Conservation (phyloP, 1,140 invertebrate genomes). For the Diachasma alloeum region DNA sequence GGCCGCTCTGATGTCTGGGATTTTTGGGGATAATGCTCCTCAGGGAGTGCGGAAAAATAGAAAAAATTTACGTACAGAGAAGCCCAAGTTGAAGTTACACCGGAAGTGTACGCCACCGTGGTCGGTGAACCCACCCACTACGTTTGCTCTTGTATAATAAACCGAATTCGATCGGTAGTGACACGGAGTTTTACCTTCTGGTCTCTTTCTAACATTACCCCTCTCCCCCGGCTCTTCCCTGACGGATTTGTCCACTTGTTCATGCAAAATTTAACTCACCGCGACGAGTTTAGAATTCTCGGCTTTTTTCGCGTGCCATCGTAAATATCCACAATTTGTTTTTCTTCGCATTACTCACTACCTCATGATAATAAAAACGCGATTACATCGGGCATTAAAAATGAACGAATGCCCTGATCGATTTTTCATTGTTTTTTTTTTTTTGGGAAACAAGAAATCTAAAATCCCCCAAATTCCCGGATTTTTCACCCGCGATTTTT, state of each 20-base stretch:
- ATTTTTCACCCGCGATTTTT: neutral
- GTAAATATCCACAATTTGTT: neutral
- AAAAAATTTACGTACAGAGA: neutral
- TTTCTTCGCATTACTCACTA: neutral
- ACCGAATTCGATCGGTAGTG: constrained; percentile 61
- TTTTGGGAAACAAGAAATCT: no score
- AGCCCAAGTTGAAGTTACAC: neutral
- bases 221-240: neutral
- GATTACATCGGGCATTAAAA: neutral
- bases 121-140: constrained; percentile 59
- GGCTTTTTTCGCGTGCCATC: neutral
- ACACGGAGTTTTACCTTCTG: constrained; percentile 36
- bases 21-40: neutral
- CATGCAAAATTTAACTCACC: neutral
- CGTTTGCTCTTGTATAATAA: constrained; percentile 62
- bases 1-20: no score
- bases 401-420: neutral
- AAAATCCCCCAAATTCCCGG: no score
- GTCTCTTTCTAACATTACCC: constrained; percentile 28
- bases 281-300: neutral
- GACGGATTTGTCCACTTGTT: neutral
- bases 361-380: neutral
- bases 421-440: neutral
- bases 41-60: neutral
- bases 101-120: constrained; percentile 35